Base-by-base conservation (phyloP, 2,797 vertebrate species). In the Onychomys arenicola region DNA sequence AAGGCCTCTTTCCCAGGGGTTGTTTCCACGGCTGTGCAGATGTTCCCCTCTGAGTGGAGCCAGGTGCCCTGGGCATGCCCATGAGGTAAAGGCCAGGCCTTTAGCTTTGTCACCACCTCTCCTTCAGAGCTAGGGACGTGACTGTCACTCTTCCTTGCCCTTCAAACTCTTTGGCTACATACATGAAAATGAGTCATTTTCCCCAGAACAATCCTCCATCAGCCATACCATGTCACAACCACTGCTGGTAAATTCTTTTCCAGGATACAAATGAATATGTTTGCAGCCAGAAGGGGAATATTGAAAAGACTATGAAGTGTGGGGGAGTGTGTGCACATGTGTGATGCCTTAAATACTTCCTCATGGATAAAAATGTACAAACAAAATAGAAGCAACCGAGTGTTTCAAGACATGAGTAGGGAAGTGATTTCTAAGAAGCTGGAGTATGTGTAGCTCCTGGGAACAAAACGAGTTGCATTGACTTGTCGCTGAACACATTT, bases 391-490 rank as follows among this genome's bases (percentile, higher is more conserved):
- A 92, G 40, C 59, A 93, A 65, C 23, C 1, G 27, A 76, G 3
- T 0, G 12, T 88, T 95, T 96, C 83, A 90, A 63, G 71, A 52
- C 88, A 88, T 61, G 52, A 81, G 10, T 32, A 81, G n/a, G 75
- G 37, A 95, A 90, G 49, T 77, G 23, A 86, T 90, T 90, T 90
- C 52, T 29, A 88, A 88, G 71, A 82, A 90, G 34, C 14, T 77
- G 27, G 16, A 75, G 27, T 32, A 46, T 2, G 19, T n/a, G 13
- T 59, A 57, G 34, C 43, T 52, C 43, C 6, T 52, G 9, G 14
- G 34, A 65, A 17, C 19, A 82, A 25, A 49, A 80, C 37, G 40
- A 27, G 16, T 61, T 93, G 32, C 8, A 75, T 34, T 32, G 29
- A 71, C 52, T n/a, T 76, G 34, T 6, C 43, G 27, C 34, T 71